Conservation (phyloP, 2,888 invertebrate genomes). For the Troides helena region DNA sequence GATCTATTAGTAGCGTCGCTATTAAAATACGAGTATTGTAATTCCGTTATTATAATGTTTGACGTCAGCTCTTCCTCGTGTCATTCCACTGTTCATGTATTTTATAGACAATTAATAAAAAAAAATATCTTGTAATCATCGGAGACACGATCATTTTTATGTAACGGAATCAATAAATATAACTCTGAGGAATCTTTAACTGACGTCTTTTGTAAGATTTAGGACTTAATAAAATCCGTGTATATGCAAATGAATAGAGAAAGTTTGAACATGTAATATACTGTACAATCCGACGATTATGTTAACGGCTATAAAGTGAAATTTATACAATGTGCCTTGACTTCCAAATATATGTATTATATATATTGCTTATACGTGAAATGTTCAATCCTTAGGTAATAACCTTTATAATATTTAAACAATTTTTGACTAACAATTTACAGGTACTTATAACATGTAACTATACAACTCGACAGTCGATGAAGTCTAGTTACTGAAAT, state of each 20-base stretch:
- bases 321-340: constrained; percentile 9
- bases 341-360: neutral
- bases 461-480: no score
- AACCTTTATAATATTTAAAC: no score
- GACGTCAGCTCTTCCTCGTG: neutral
- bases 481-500: no score
- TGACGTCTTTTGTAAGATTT: neutral
- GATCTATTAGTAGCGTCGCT: neutral
- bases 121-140: neutral
- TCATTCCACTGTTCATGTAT: neutral
- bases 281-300: constrained; percentile 20
- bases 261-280: constrained; percentile 17
- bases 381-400: neutral
- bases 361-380: neutral
- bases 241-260: constrained; percentile 11
- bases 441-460: no score
- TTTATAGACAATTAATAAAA: constrained; percentile 1
- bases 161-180: constrained; percentile 1
- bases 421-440: no score
- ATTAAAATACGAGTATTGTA: neutral
- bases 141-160: neutral
- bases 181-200: neutral
- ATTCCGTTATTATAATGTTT: neutral
- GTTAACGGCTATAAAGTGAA: constrained; percentile 24
- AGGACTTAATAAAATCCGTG: constrained; percentile 7